Evolutionary conservation across 2,888 invertebrate genomes (phyloP).

Genomic region (Campopleginae sp.): DNA sequence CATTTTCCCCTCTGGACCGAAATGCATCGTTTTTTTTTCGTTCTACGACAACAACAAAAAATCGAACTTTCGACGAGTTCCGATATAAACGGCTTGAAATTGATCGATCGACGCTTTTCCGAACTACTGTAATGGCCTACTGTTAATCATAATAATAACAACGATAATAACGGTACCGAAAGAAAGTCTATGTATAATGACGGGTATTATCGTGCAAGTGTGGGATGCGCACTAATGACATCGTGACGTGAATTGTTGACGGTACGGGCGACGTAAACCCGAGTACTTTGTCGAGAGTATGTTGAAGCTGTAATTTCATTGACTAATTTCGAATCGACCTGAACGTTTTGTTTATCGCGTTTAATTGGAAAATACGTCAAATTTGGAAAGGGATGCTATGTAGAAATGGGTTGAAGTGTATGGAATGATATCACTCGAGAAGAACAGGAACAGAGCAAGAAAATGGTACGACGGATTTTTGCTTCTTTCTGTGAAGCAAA

Average conservation of each 20-base stretch:
- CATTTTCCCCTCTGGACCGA: too few species aligned
- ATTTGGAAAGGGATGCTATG: background rate
- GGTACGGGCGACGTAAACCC: slow-evolving; percentile 16
- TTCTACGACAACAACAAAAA: background rate
- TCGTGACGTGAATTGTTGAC: slow-evolving; percentile 62
- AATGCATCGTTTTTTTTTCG: too few species aligned
- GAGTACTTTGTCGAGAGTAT: slow-evolving; percentile 55
- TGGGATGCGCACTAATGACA: slow-evolving; percentile 53
- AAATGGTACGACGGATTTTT: slow-evolving; percentile 10
- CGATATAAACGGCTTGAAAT: slow-evolving; percentile 43
- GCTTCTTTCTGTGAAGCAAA: slow-evolving; percentile 14
- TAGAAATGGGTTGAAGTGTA: slow-evolving; percentile 27
- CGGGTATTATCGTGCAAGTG: slow-evolving; percentile 66
- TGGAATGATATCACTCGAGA: background rate
- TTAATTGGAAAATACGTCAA: slow-evolving; percentile 29
- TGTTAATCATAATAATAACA: slow-evolving; percentile 35
- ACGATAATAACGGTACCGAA: slow-evolving; percentile 41
- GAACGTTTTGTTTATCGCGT: slow-evolving; percentile 33
- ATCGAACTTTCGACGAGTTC: slow-evolving; percentile 18
- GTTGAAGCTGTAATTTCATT: slow-evolving; percentile 27
- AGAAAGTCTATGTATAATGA: slow-evolving; percentile 61
- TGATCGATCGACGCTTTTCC: slow-evolving; percentile 47
- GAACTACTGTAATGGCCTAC: slow-evolving; percentile 38
- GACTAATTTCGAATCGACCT: slow-evolving; percentile 10
- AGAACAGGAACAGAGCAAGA: background rate